These are phyloP conservation scores for Hypomecis atomaria DNA, from an alignment of 2,888 invertebrate genomes.

Conservation along the genomic window DNA sequence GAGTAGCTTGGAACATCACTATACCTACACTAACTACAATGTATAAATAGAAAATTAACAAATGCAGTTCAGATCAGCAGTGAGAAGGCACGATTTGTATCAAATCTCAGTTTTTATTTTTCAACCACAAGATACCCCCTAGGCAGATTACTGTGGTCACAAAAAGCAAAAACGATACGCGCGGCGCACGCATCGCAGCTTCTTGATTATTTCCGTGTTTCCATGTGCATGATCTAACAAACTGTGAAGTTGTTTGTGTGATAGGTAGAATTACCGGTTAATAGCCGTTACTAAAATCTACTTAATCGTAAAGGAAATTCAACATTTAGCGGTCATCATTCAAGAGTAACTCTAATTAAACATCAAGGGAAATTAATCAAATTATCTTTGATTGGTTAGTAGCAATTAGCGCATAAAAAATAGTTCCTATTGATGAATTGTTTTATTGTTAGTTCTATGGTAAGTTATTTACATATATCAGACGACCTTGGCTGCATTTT, in stretches of 20 bases:
- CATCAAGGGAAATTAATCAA: constrained; percentile 12
- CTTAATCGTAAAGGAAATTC: constrained; percentile 28
- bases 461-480: background rate
- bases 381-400: constrained; percentile 6
- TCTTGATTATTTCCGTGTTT: constrained; percentile 54
- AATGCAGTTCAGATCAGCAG: background rate
- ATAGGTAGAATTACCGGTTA: constrained; percentile 30
- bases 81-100: constrained; percentile 12
- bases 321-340: constrained; percentile 14
- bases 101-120: constrained; percentile 9
- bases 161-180: constrained; percentile 38
- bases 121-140: constrained; percentile 36
- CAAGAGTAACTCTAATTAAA: constrained; percentile 4
- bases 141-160: constrained; percentile 42
- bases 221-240: constrained; percentile 36
- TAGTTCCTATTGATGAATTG: constrained; percentile 13
- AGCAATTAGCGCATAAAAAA: constrained; percentile 14
- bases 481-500: constrained; percentile 6
- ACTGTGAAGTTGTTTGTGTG: constrained; percentile 38
- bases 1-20: no score
- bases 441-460: background rate
- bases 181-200: constrained; percentile 44
- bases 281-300: constrained; percentile 26
- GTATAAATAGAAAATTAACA: no score
- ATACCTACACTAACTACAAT: no score